Conservation (phyloP, 1,140 invertebrate genomes). For the Fopius arisanus region DNA sequence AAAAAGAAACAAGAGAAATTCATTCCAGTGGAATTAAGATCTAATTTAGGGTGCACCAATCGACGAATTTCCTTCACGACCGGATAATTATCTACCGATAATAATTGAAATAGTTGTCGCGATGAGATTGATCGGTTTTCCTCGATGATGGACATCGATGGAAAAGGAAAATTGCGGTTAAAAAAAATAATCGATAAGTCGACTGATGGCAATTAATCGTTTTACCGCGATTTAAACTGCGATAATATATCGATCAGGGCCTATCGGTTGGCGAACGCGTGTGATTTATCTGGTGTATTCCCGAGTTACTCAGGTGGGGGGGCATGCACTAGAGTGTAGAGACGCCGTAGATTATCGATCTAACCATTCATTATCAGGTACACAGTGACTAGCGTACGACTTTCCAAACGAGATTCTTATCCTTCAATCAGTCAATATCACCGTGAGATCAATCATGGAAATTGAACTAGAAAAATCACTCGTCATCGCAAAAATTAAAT, state of each 20-base stretch:
- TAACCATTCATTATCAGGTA: constrained; percentile 1
- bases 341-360: constrained; percentile 6
- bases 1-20: neutral
- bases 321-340: neutral
- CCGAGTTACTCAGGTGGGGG: neutral
- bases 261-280: neutral
- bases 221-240: neutral
- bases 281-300: neutral
- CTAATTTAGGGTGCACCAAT: neutral
- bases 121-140: neutral
- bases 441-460: neutral
- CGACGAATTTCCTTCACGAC: no score
- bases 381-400: neutral
- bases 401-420: constrained; percentile 1
- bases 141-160: neutral
- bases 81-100: neutral
- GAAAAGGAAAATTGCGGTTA: neutral
- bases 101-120: neutral
- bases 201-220: constrained; percentile 3
- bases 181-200: neutral
- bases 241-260: constrained; percentile 4
- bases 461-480: neutral
- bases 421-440: neutral
- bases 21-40: neutral
- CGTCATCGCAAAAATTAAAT: no score